A percentile compares a stretch with the other conserved stretches of the same genome.
These are phyloP conservation scores for Tauraco hartlaubi DNA, from an alignment of 2,797 vertebrate species.

Conservation along the genomic window DNA sequence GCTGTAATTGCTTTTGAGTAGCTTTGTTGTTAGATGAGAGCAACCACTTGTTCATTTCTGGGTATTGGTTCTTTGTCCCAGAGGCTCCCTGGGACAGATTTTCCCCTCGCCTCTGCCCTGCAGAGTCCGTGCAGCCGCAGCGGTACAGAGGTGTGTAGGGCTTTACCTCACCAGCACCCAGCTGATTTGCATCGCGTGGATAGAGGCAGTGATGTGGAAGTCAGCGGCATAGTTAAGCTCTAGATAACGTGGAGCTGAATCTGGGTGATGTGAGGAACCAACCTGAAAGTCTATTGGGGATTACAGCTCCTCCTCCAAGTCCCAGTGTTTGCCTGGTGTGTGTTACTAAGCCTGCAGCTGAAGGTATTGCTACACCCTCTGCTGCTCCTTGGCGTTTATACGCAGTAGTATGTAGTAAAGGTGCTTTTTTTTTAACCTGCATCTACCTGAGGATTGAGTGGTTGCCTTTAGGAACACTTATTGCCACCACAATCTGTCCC, in stretches of 20 bases:
- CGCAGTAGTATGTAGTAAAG: background rate
- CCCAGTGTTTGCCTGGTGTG: rapidly evolving
- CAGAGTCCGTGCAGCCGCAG: background rate
- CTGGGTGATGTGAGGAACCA: background rate
- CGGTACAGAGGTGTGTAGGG: background rate
- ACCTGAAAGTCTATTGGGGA: background rate
- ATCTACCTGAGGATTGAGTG: background rate
- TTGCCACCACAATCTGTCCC: background rate
- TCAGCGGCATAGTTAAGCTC: rapidly evolving
- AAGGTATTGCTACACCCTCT: background rate
- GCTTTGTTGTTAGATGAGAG: background rate
- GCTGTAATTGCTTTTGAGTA: background rate
- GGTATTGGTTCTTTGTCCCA: background rate
- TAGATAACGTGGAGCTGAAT: background rate
- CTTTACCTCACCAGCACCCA: rapidly evolving
- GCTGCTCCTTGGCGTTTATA: background rate
- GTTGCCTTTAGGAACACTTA: background rate
- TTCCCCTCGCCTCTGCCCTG: background rate
- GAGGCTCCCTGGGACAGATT: background rate
- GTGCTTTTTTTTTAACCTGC: background rate
- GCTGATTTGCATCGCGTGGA: rapidly evolving
- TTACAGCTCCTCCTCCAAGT: background rate
- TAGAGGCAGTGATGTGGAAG: background rate
- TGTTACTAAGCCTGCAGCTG: background rate
- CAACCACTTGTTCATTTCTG: background rate